Evolutionary conservation across 1,140 invertebrate species (phyloP).

Genomic region (Adelges cooleyi): DNA sequence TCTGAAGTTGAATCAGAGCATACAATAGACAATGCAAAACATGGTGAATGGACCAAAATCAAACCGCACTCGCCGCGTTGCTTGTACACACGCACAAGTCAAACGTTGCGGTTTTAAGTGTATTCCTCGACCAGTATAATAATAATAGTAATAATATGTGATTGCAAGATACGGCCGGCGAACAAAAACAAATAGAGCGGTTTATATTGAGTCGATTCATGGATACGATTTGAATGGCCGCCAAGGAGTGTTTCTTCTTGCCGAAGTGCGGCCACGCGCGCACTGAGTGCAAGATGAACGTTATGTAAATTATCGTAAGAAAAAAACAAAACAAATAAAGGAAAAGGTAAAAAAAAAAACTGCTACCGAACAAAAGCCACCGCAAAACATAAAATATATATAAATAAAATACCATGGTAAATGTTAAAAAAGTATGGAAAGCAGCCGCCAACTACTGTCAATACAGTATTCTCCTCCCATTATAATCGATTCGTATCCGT

Average conservation of each 20-base stretch:
- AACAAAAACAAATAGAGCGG: constrained; percentile 9
- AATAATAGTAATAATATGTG: too few relatives aligned
- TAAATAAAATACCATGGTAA: constrained; percentile 8
- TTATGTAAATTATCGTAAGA: constrained; percentile 10
- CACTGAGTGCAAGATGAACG: background rate
- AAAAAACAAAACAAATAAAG: background rate
- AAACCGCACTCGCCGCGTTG: too few relatives aligned
- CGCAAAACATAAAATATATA: background rate
- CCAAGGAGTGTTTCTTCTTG: background rate
- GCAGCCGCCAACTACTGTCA: constrained; percentile 1
- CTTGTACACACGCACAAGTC: too few relatives aligned
- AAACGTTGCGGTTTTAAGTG: too few relatives aligned
- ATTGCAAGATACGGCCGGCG: background rate
- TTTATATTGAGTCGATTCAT: constrained; percentile 12
- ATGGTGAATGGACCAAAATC: too few relatives aligned
- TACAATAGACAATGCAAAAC: too few relatives aligned
- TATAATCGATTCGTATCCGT: constrained; percentile 15
- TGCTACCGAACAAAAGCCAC: background rate
- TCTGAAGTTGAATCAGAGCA: too few relatives aligned
- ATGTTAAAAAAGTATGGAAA: constrained; percentile 8
- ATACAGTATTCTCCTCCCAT: background rate
- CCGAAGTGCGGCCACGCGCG: too few relatives aligned
- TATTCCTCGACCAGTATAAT: too few relatives aligned
- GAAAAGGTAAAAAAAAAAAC: background rate
- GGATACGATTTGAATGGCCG: constrained; percentile 14